These are phyloP conservation scores for Ennomos erosarius DNA, from an alignment of 2,888 invertebrate species.

Conservation along the genomic window DNA sequence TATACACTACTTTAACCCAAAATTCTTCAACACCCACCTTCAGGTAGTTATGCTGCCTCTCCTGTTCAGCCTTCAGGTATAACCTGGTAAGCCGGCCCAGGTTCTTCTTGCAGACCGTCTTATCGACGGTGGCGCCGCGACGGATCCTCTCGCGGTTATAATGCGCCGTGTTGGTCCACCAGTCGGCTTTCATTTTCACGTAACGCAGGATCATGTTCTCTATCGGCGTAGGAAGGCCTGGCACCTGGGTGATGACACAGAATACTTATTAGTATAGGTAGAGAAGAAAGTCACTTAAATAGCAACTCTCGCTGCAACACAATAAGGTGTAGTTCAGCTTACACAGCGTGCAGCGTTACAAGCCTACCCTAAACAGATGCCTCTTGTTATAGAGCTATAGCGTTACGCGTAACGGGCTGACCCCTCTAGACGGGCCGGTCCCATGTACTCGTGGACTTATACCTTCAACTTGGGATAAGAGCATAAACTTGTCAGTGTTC, in stretches of 20 bases:
- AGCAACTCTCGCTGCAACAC: too few relatives aligned
- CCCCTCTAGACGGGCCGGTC: too few relatives aligned
- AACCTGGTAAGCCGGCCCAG: constrained; percentile 98
- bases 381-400: too few relatives aligned
- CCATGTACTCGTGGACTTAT: too few relatives aligned
- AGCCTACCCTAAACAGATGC: too few relatives aligned
- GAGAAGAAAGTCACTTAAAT: too few relatives aligned
- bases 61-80: constrained; percentile 99
- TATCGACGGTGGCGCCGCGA: constrained; percentile 99
- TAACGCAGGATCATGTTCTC: constrained; percentile 99
- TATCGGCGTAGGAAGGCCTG: constrained; percentile 99
- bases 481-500: too few relatives aligned
- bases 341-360: too few relatives aligned
- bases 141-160: constrained; percentile 99
- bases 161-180: constrained; percentile 99
- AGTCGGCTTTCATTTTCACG: constrained; percentile 99
- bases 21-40: constrained; percentile 84
- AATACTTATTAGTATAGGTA: too few relatives aligned
- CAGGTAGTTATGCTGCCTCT: constrained; percentile 99
- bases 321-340: too few relatives aligned
- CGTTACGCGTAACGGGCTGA: too few relatives aligned
- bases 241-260: constrained; percentile 86
- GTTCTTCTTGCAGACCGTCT: constrained; percentile 99
- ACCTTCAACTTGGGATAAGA: too few relatives aligned
- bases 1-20: not conserved